Percentiles rank a stretch among this genome's conserved stretches.
phyloP scores from a whole-genome alignment of 2,113 vertebrate genomes.

The Syngnathus scovelli region DNA sequence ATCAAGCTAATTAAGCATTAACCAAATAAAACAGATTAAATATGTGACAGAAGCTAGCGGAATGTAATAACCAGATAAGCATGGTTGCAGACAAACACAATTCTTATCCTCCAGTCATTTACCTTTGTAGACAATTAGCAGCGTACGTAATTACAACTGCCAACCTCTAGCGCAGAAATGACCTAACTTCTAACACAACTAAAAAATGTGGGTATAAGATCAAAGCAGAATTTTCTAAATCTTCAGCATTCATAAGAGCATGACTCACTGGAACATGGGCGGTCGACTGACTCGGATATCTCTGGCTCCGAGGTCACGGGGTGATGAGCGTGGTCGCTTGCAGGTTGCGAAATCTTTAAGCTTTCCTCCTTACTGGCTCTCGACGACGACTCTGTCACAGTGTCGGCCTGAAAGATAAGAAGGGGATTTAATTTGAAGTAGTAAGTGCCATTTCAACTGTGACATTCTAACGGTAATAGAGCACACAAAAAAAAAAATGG shows the following conservation, averaged over 20 bases:
- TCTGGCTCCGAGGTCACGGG: constrained; percentile 52
- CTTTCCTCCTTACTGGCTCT: constrained; percentile 50
- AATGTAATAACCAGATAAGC: not conserved
- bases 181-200: not conserved
- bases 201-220: not conserved
- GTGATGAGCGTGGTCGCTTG: constrained; percentile 33
- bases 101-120: too few relatives aligned
- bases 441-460: not conserved
- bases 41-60: not conserved
- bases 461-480: too few relatives aligned
- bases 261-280: constrained; percentile 67
- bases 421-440: not conserved
- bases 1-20: not conserved
- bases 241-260: not conserved
- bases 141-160: not conserved
- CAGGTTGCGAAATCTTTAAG: constrained; percentile 28
- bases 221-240: not conserved
- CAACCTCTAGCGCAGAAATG: not conserved
- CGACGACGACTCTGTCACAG: constrained; percentile 35
- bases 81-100: not conserved
- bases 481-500: too few relatives aligned
- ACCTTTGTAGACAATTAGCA: not conserved
- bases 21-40: not conserved
- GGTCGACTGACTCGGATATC: constrained; percentile 42
- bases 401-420: constrained; percentile 48